These are phyloP conservation scores for Tautogolabrus adspersus DNA, from an alignment of 2,113 vertebrate genomes.

Conservation along the genomic window DNA sequence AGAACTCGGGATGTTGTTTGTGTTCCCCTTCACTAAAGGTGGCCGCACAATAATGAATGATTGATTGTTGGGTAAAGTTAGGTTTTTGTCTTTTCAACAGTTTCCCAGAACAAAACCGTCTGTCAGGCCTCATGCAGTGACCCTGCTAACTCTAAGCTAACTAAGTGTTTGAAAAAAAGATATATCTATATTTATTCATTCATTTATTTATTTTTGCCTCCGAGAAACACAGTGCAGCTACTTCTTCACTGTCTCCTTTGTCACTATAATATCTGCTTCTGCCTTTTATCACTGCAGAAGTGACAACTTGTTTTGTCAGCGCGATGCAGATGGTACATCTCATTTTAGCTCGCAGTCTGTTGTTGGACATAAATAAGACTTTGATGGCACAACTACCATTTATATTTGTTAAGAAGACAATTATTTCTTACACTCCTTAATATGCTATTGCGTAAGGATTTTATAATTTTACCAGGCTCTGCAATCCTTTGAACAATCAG, in stretches of 20 bases:
- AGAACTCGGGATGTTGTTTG: constrained; percentile 34
- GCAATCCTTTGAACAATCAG: constrained; percentile 26
- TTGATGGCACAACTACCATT: constrained; percentile 53
- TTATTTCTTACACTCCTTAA: constrained; percentile 23
- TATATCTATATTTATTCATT: constrained; percentile 77
- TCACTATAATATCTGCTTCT: constrained; percentile 28
- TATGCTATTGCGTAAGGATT: constrained; percentile 25
- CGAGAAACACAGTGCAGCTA: constrained; percentile 19
- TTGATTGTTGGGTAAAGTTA: constrained; percentile 42
- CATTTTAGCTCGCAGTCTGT: constrained; percentile 60
- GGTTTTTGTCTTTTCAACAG: constrained; percentile 27
- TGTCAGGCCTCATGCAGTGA: constrained; percentile 24
- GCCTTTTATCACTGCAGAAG: constrained; percentile 71
- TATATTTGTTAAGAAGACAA: constrained; percentile 59
- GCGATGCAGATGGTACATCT: constrained; percentile 58
- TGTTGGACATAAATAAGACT: constrained; percentile 69
- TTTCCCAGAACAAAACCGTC: constrained; percentile 28
- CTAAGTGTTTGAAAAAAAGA: constrained; percentile 30
- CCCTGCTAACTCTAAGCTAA: constrained; percentile 17
- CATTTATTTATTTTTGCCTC: constrained; percentile 59
- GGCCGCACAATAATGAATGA: constrained; percentile 40
- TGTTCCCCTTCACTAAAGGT: constrained; percentile 25
- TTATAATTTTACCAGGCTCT: constrained; percentile 15
- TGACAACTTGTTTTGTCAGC: constrained; percentile 72
- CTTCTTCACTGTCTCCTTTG: constrained; percentile 53